Base-by-base conservation (phyloP, 1,140 invertebrate genomes). In the Anoplolepis gracilipes region DNA sequence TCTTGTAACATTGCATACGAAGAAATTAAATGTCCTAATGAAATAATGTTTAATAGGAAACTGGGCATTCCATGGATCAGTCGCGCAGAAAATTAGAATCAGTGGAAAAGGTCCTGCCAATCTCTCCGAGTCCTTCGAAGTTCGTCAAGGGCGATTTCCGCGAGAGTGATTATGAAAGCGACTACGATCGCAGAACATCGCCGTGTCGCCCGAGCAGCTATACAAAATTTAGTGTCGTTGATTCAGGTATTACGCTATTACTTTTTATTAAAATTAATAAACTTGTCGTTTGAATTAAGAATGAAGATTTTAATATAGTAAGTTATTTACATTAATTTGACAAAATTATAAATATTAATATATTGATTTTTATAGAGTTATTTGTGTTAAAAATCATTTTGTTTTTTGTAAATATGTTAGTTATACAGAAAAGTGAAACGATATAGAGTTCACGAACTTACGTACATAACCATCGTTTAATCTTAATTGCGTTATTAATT, bases 151-250 rank as follows among this genome's bases (percentile, higher is more conserved):
- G 96, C 64, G 97, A 97, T 93, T 97, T 97, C 90, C 94, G 95
- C 46, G 96, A 96, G 94, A 95, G 96, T 90, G 97, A 97, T 90
- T 97, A 97, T 87, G 97, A 97, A 93, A 97, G 97, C 90, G 97
- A 98, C 90, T 97, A 96, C 84, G 97, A 97, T 70, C 95, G 95
- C 46, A 95, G 95, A 84, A 96, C 97, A 90, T 95, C 96, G 70
- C 95, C 96, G 0, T 96, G 33, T 97, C 97, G 96, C 5, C 33
- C 39, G 94, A 95, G 96, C 86, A 96, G 95, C 88, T 95, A 96
- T 6, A 96, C 97, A 1, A 95, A 95, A 75, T 95, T 96, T 2
- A 95, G 95, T 64, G 93, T 96, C n/a, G 95, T 95, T 46, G 94
- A 94, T 84, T 95, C 94, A 92, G 92, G 94, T 93, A 92, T 85